Percentiles rank a stretch among this genome's conserved stretches.
Conservation (phyloP, 2,113 vertebrate genomes). For the Poeciliopsis turrubarensis region DNA sequence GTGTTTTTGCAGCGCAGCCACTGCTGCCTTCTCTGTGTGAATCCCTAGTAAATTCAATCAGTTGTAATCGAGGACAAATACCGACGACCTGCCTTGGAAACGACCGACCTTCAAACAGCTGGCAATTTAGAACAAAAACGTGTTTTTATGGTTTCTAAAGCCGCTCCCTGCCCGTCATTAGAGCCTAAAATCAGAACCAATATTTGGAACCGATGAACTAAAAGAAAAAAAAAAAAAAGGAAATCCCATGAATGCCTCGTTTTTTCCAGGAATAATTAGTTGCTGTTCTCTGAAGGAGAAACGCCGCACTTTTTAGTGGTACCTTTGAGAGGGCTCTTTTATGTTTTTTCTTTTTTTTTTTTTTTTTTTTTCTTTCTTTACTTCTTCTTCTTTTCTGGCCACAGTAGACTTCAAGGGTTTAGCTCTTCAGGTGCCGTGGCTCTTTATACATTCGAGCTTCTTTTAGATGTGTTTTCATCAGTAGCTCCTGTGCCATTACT, state of each 20-base stretch:
- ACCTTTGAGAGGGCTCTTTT: slow-evolving; percentile 12
- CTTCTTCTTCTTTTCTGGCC: background rate
- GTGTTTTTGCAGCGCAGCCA: too few species aligned
- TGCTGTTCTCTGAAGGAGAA: slow-evolving; percentile 25
- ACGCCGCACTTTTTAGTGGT: slow-evolving; percentile 16
- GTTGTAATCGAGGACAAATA: background rate
- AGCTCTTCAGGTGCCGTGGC: slow-evolving; percentile 2
- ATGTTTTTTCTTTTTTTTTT: background rate
- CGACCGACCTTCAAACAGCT: too few species aligned
- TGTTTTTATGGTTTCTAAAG: too few species aligned
- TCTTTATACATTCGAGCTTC: slow-evolving; percentile 17
- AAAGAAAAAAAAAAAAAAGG: background rate
- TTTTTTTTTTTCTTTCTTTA: too few species aligned
- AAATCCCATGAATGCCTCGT: background rate
- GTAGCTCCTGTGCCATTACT: slow-evolving; percentile 12
- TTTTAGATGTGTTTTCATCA: slow-evolving; percentile 27
- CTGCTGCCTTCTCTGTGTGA: too few species aligned
- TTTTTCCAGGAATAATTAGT: slow-evolving; percentile 11
- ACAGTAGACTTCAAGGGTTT: slow-evolving; percentile 25
- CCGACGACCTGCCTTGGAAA: background rate
- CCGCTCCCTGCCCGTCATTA: background rate
- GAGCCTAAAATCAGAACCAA: background rate
- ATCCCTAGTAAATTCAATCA: too few species aligned
- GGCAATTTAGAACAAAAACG: too few species aligned
- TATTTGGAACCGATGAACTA: background rate